Evolutionary conservation across 2,888 invertebrate species (phyloP).

Genomic region (Syritta pipiens): DNA sequence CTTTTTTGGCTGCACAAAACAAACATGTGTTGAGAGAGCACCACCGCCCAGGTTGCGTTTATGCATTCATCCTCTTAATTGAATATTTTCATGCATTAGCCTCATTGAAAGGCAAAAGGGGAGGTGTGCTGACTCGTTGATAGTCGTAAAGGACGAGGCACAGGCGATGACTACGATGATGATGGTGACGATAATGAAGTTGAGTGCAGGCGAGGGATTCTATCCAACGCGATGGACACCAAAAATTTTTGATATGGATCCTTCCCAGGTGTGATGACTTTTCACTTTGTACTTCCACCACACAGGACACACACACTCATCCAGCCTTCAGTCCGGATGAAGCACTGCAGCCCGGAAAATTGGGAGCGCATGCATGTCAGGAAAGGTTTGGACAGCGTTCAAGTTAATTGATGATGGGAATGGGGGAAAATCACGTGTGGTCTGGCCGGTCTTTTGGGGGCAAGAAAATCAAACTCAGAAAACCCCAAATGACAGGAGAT

Average conservation of each 20-base stretch:
- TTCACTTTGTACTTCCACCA: conserved; percentile 42
- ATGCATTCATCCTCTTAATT: conserved; percentile 67
- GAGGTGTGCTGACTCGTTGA: conserved; percentile 39
- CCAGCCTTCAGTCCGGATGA: not conserved
- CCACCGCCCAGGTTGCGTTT: conserved; percentile 31
- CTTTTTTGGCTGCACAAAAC: conserved; percentile 51
- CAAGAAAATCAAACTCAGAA: conserved; percentile 46
- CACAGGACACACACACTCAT: not conserved
- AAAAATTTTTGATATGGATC: conserved; percentile 51
- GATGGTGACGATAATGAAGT: conserved; percentile 21
- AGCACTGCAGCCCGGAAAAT: not conserved
- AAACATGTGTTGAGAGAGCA: conserved; percentile 63
- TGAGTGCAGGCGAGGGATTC: conserved; percentile 24
- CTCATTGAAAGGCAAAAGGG: conserved; percentile 30
- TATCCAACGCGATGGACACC: conserved; percentile 49
- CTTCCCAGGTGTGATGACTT: conserved; percentile 63
- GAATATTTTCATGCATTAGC: conserved; percentile 69
- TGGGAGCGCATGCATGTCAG: not conserved
- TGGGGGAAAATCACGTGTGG: conserved; percentile 49
- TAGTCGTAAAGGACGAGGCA: conserved; percentile 16
- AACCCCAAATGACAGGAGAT: conserved; percentile 24
- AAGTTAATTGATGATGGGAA: conserved; percentile 62
- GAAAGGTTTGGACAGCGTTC: conserved; percentile 27
- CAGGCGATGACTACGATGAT: conserved; percentile 15
- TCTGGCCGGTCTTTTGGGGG: conserved; percentile 18